Conservation (phyloP, 1,140 invertebrate species). For the Plutomurus gul region DNA sequence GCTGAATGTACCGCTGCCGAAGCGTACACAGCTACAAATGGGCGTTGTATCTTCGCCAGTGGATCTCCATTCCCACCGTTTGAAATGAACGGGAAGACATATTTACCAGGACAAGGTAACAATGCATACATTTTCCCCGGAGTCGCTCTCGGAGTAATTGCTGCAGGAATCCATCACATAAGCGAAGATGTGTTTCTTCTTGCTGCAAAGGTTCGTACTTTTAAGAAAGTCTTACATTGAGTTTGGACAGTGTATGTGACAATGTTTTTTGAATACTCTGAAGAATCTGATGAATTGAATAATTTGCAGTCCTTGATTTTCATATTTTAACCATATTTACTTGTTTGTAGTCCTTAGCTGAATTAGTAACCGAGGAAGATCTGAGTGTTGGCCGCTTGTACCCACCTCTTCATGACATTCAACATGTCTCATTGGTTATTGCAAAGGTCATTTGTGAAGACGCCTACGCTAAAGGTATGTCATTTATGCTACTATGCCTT, state of each 20-base stretch:
- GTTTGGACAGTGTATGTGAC: neutral
- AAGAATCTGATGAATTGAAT: neutral
- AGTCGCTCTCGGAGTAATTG: slow-evolving; percentile 79
- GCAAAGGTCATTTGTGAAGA: slow-evolving; percentile 82
- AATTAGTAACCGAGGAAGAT: slow-evolving; percentile 81
- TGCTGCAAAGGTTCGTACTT: slow-evolving; percentile 71
- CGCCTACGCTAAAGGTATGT: slow-evolving; percentile 80
- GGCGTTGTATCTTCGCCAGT: slow-evolving; percentile 84
- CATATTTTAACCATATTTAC: neutral
- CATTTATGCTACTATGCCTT: neutral
- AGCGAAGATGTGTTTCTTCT: slow-evolving; percentile 86
- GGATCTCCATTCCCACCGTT: slow-evolving; percentile 90
- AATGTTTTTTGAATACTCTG: neutral
- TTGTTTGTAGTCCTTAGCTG: slow-evolving; percentile 69
- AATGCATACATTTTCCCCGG: slow-evolving; percentile 71
- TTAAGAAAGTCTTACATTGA: neutral
- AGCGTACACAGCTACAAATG: slow-evolving; percentile 82
- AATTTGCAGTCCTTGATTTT: neutral
- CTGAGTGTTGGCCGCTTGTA: slow-evolving; percentile 87
- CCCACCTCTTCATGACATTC: slow-evolving; percentile 86
- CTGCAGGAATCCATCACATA: slow-evolving; percentile 79
- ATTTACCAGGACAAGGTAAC: slow-evolving; percentile 90
- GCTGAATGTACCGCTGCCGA: slow-evolving; percentile 97
- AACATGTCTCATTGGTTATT: slow-evolving; percentile 85
- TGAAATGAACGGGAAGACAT: slow-evolving; percentile 74